Evolutionary conservation across 2,113 vertebrate genomes (phyloP).

Genomic region (Haplotaxodon microlepis): DNA sequence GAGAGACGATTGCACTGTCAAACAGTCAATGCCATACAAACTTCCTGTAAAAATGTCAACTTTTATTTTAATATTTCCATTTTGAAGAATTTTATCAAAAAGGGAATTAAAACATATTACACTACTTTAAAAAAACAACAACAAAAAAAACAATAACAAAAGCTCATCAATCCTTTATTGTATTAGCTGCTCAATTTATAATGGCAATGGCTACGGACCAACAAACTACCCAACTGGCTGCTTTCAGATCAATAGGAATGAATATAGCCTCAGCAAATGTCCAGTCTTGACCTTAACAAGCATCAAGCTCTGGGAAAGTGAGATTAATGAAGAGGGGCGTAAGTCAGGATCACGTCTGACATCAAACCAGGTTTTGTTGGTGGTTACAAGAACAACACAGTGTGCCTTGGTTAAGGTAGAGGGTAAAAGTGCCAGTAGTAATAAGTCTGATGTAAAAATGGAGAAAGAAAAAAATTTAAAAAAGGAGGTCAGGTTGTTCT

Average conservation of each 20-base stretch:
- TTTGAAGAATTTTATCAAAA: neutral
- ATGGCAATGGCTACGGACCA: neutral
- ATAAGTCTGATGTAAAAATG: neutral
- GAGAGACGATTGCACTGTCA: neutral
- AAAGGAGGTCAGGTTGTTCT: neutral
- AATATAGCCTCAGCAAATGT: neutral
- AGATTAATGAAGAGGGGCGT: neutral
- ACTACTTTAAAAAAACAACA: neutral
- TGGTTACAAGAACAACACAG: neutral
- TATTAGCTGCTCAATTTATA: neutral
- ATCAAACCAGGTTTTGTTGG: neutral
- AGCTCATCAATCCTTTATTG: neutral
- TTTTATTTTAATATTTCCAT: neutral
- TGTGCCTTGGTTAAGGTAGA: neutral
- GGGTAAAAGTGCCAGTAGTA: neutral
- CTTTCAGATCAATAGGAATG: neutral
- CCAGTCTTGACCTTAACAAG: neutral
- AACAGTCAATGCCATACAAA: neutral
- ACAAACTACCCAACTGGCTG: neutral
- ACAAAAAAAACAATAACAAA: neutral
- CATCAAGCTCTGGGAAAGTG: neutral
- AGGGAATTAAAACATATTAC: neutral
- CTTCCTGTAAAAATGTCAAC: neutral
- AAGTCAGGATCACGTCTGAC: neutral
- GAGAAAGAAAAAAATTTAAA: fast-evolving